Base-by-base conservation (phyloP, 1,140 invertebrate species). In the Mactra quadrangularis region DNA sequence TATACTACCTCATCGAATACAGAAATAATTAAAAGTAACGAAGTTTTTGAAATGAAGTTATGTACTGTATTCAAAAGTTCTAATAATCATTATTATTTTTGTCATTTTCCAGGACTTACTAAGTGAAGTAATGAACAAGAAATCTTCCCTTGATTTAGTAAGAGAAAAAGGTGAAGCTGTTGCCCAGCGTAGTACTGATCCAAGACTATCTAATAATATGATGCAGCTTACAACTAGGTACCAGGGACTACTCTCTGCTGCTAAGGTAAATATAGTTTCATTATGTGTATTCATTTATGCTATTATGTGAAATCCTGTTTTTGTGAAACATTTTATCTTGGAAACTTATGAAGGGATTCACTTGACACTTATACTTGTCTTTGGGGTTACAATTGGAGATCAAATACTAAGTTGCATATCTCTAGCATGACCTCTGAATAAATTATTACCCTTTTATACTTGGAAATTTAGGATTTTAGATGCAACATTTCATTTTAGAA, bases 221-320 rank as follows among this genome's bases (percentile, higher is more conserved):
- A 98, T 97, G 41, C 97, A 98, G 91, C 93, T 99, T 19, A 97
- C 97, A 0, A 98, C 97, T 0, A 98, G 98, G 91, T 99, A 99
- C 88, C 98, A 98, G 91, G 96, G 97, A 0, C 93, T 99, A n/a
- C 92, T 98, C 27, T 97, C 97, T 0, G 90, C 97, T 22, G 96
- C 97, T 15, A 99, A 99, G 93, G 98, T 92, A 71, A 78, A 52
- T 50, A 50, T 33, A 35, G 22, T 27, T 64, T 3, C 17, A 11
- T 25, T 74, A 31, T 33, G 27, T 19, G 22, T 68, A n/a, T 68
- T 2, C 41, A 29, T 68, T 68, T 29, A 35, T n/a, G 13, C n/a
- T 41, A 22, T 68, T 57, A 11, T 57, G 22, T 13, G 17, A 47
- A 47, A 47, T 47, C 41, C n/a, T n/a, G n/a, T n/a, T n/a, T n/a